These are phyloP conservation scores for Peromyscus californicus DNA, from an alignment of 2,113 vertebrate genomes.

Conservation along the genomic window DNA sequence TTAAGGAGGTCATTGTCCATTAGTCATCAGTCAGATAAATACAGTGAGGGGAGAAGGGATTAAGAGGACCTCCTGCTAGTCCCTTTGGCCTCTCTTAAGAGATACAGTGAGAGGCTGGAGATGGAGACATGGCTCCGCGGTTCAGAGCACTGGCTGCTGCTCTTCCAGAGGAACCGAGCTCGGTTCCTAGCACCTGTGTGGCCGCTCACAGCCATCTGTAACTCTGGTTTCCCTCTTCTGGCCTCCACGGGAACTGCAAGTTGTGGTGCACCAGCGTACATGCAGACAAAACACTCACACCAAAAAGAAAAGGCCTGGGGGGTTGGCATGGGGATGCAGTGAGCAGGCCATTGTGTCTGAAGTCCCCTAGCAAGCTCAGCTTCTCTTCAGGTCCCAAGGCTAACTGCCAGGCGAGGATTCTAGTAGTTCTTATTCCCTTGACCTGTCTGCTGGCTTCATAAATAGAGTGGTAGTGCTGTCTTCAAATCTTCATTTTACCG, in stretches of 20 bases:
- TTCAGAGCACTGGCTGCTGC: neutral
- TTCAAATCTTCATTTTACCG: neutral
- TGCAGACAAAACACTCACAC: neutral
- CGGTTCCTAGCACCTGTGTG: neutral
- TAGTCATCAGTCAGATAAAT: neutral
- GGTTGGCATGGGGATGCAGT: neutral
- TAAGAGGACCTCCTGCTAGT: neutral
- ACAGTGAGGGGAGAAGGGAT: neutral
- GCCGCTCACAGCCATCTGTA: neutral
- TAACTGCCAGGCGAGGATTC: neutral
- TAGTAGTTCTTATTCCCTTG: neutral
- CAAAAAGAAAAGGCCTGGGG: neutral
- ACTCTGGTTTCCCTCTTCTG: neutral
- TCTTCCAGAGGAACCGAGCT: neutral
- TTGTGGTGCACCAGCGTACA: neutral
- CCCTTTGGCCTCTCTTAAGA: neutral
- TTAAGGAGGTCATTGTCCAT: neutral
- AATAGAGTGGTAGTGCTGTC: neutral
- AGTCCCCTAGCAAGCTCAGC: neutral
- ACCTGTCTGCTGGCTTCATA: neutral
- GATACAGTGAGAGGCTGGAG: neutral
- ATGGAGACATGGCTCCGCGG: neutral
- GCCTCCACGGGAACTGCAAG: neutral
- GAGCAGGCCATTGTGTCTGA: neutral
- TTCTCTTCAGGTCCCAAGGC: neutral